phyloP scores from a whole-genome alignment of 2,888 invertebrate species.

The Calliphora vomitoria region DNA sequence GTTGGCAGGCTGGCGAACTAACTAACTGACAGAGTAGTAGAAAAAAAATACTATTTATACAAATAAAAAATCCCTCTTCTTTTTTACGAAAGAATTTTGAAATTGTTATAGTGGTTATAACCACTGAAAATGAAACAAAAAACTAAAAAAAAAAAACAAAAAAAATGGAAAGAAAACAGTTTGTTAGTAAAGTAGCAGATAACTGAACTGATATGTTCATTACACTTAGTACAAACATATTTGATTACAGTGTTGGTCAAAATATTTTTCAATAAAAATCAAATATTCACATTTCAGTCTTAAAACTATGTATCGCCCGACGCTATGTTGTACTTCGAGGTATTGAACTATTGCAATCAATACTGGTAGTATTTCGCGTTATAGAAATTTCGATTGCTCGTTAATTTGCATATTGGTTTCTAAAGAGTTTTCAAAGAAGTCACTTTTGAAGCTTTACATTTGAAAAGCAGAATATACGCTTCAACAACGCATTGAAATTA shows the following conservation, averaged over 20 bases:
- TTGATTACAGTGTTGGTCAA: slow-evolving; percentile 6
- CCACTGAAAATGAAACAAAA: slow-evolving; percentile 47
- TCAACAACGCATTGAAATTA: too few species aligned
- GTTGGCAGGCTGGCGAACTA: slow-evolving; percentile 7
- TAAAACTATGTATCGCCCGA: too few species aligned
- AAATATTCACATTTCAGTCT: too few species aligned
- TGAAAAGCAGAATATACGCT: too few species aligned
- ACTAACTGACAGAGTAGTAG: slow-evolving; percentile 38
- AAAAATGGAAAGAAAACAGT: slow-evolving; percentile 40
- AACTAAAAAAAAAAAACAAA: slow-evolving; percentile 1
- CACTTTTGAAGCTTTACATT: too few species aligned
- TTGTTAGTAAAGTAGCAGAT: slow-evolving; percentile 60
- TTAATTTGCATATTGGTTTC: too few species aligned
- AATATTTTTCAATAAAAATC: neutral
- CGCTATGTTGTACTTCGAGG: too few species aligned
- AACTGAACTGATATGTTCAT: slow-evolving; percentile 67
- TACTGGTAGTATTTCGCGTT: too few species aligned
- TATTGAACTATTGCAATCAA: too few species aligned
- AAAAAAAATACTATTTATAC: slow-evolving; percentile 7
- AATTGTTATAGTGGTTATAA: slow-evolving; percentile 64
- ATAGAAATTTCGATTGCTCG: too few species aligned
- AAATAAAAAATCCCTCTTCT: slow-evolving; percentile 39
- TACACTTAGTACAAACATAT: slow-evolving; percentile 24
- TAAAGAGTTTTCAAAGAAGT: too few species aligned
- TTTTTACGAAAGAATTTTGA: slow-evolving; percentile 57